Conservation (phyloP, 2,113 vertebrate species). For the Lota lota region DNA sequence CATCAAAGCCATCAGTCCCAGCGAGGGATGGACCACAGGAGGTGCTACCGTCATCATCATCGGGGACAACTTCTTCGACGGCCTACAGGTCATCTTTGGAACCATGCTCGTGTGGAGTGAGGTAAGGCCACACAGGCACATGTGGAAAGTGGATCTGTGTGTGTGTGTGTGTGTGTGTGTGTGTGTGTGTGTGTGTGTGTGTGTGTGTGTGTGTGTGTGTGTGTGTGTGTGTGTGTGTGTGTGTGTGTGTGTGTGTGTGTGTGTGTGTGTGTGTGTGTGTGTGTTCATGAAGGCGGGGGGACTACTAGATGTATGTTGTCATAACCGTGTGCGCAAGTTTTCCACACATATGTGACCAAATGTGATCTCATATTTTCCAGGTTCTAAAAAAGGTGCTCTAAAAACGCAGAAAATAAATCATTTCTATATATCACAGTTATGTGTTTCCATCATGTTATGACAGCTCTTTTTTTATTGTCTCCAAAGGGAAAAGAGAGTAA, state of each 20-base stretch:
- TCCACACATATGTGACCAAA: too few species aligned
- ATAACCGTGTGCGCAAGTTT: not conserved
- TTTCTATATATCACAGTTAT: constrained; percentile 25
- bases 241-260: constrained; percentile 6
- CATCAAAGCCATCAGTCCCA: constrained; percentile 99
- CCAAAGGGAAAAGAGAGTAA: not conserved
- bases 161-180: not conserved
- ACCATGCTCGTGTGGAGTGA: constrained; percentile 99
- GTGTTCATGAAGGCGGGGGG: not conserved
- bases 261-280: not conserved
- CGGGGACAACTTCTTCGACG: too few species aligned
- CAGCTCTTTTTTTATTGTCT: constrained; percentile 25
- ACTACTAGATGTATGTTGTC: not conserved
- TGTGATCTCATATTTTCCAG: not conserved
- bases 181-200: not conserved
- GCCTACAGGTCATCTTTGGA: constrained; percentile 97
- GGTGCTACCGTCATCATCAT: too few species aligned
- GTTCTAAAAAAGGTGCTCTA: not conserved
- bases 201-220: not conserved
- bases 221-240: not conserved
- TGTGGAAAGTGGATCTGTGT: not conserved
- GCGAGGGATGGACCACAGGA: too few species aligned
- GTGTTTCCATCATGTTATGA: constrained; percentile 17
- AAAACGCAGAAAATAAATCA: constrained; percentile 21
- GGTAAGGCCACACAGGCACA: constrained; percentile 68